phyloP scores from a whole-genome alignment of 2,113 vertebrate species.

The Upupa epops region DNA sequence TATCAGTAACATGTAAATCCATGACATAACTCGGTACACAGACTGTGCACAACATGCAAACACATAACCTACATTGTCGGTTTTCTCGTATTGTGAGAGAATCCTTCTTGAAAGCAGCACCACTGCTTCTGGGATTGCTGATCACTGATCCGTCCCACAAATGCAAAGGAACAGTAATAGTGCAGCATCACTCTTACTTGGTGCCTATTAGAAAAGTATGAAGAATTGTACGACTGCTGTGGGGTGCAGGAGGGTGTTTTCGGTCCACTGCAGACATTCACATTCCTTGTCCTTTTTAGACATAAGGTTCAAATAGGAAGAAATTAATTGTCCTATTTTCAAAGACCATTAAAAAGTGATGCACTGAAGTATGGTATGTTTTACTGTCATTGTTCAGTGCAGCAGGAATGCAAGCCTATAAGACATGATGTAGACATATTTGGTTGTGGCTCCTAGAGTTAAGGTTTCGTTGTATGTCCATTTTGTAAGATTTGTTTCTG shows the following conservation, averaged over 20 bases:
- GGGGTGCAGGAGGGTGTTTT: not conserved
- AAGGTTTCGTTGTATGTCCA: not conserved
- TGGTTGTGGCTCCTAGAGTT: not conserved
- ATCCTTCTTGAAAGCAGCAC: not conserved
- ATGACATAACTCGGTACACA: too few species aligned
- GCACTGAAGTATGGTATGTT: not conserved
- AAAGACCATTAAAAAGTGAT: not conserved
- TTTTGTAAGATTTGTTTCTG: not conserved
- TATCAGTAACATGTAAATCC: too few species aligned
- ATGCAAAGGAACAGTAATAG: not conserved
- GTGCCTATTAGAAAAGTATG: not conserved
- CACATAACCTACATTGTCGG: fast-evolving
- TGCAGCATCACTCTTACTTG: not conserved
- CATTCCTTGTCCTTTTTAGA: not conserved
- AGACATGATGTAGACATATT: fast-evolving
- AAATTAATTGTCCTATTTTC: not conserved
- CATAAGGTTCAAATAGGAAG: not conserved
- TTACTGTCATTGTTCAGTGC: not conserved
- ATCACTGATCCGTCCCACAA: not conserved
- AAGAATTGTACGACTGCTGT: not conserved
- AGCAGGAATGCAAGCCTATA: not conserved
- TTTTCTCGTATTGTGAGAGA: not conserved
- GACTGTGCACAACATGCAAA: not conserved
- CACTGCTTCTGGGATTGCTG: not conserved
- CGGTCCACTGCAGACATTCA: not conserved